Conservation (phyloP, 2,113 vertebrate species). For the Peromyscus maniculatus region DNA sequence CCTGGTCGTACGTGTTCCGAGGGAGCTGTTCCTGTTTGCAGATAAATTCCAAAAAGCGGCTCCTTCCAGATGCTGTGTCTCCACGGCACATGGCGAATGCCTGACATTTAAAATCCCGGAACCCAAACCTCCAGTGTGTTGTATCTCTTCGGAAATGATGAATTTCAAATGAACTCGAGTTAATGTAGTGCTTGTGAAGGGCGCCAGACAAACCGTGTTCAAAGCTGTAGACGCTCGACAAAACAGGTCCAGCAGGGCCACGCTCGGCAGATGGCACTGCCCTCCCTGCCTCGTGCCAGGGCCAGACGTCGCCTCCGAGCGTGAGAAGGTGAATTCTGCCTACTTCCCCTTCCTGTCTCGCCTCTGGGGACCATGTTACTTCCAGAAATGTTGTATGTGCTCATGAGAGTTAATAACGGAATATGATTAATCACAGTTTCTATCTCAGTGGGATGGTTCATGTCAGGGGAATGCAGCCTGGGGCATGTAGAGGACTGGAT, state of each 20-base stretch:
- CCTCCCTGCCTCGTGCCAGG: background rate
- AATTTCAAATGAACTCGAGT: constrained; percentile 82
- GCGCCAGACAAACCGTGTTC: constrained; percentile 79
- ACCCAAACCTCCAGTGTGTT: constrained; percentile 73
- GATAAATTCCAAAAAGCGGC: constrained; percentile 72
- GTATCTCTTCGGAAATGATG: constrained; percentile 80
- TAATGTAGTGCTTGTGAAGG: constrained; percentile 81
- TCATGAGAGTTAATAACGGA: background rate
- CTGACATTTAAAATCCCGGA: constrained; percentile 83
- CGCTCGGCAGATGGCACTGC: constrained; percentile 54
- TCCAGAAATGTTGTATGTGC: background rate
- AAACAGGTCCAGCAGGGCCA: constrained; percentile 71
- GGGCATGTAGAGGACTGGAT: background rate
- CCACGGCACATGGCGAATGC: constrained; percentile 68
- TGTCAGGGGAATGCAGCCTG: background rate
- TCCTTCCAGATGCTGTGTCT: constrained; percentile 79
- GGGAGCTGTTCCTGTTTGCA: constrained; percentile 72
- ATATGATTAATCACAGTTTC: background rate
- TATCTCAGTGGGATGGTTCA: background rate
- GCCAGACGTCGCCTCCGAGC: background rate
- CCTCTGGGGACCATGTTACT: background rate
- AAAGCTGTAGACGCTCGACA: constrained; percentile 69
- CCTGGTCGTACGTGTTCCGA: background rate
- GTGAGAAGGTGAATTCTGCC: background rate
- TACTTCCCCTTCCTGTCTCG: background rate